Evolutionary conservation across 2,888 invertebrate genomes (phyloP), one percentile per base, ranked within the genome.

Genomic region (Tortricodes alternella): DNA sequence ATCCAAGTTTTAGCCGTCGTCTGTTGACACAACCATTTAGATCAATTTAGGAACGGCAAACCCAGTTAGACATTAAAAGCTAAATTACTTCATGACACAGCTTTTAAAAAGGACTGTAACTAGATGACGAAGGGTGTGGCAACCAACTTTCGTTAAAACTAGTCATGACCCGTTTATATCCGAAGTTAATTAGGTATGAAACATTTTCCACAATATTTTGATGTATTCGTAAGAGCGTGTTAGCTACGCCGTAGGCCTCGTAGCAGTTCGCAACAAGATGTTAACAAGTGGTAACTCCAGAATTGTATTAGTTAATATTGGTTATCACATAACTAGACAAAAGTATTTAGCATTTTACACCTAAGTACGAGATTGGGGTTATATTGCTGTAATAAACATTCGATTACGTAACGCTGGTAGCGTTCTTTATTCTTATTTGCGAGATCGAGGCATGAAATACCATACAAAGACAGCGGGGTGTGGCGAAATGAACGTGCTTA

Each of bases 401-500:
- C 15, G 15, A 16, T 8, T 41, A 3, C n/a, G 15, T 6, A 24
- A 15, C 39, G 13, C 24, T 41, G 23, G 9, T 24, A 15, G 41
- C 15, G 24, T 15, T 24, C 15, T 37, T 51, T 53, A 29, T 39
- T 46, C 18, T 16, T 38, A 29, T 46, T 46, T 46, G 23, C 35
- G 18, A 44, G 24, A 44, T 35, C 35, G 13, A 35, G 27, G 9
- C 27, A 35, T 27, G 52, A 44, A 19, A 27, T 41, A 32, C 34
- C 53, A 13, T 41, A 55, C 41, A 48, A 19, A 49, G 19, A 35
- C 48, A 46, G 48, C 41, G 48, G 48, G 48, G 48, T 27, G 55
- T 55, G 55, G n/a, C 38, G 21, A 49, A 41, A 50, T 58, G 49
- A 52, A 38, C 23, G 18, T 38, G 23, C 41, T 39, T 27, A 70